These are phyloP conservation scores for Notarius lentiginosus DNA, from an alignment of 2,113 vertebrate genomes.

Conservation along the genomic window DNA sequence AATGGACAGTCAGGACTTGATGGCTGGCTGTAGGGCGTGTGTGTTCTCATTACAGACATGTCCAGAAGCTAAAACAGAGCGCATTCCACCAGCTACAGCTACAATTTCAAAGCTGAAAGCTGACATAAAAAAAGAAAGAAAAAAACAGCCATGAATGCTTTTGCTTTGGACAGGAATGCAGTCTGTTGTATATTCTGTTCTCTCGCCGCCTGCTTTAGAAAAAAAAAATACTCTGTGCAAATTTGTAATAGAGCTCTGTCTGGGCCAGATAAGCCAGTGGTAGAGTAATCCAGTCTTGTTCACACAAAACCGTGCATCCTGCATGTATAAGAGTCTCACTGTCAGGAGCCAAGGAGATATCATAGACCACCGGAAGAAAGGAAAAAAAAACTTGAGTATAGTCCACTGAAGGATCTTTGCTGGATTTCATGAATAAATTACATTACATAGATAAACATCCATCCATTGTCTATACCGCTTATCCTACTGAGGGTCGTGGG, in stretches of 20 bases:
- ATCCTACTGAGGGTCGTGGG: too few relatives aligned
- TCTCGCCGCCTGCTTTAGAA: not conserved
- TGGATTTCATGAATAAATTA: not conserved
- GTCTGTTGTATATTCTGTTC: not conserved
- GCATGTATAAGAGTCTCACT: not conserved
- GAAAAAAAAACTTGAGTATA: not conserved
- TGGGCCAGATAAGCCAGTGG: conserved; percentile 1
- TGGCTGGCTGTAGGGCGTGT: conserved; percentile 30
- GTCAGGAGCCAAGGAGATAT: not conserved
- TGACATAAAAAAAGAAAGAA: not conserved
- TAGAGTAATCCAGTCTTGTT: not conserved
- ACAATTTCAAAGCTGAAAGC: conserved; percentile 9
- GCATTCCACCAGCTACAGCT: not conserved
- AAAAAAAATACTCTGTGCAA: not conserved
- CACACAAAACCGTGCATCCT: not conserved
- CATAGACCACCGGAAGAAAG: not conserved
- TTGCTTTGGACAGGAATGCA: not conserved
- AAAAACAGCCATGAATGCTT: not conserved
- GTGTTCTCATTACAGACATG: conserved; percentile 31
- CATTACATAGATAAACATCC: not conserved
- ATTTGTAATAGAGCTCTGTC: not conserved
- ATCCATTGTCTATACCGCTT: too few relatives aligned
- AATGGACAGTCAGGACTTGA: conserved; percentile 37
- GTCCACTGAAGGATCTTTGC: not conserved
- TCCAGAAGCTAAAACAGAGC: not conserved